A percentile compares a stretch with the other conserved stretches of the same genome.
These are phyloP conservation scores for Cheilosia pagana DNA, from an alignment of 2,888 invertebrate species.

Conservation along the genomic window DNA sequence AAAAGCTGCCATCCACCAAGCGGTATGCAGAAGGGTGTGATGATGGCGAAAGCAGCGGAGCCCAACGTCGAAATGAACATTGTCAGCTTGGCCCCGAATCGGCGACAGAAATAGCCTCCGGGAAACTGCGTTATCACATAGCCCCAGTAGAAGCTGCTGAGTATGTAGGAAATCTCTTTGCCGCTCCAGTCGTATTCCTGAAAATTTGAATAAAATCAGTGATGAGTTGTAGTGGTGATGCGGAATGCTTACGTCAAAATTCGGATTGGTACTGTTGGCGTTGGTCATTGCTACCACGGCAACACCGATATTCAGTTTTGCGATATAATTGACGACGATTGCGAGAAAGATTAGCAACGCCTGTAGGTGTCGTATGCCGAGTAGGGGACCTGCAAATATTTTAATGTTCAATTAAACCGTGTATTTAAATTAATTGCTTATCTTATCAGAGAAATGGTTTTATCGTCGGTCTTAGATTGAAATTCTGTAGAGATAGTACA, in stretches of 20 bases:
- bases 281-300: conserved; percentile 90
- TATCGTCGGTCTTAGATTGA: too few relatives aligned
- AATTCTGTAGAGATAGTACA: neutral
- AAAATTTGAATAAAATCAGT: conserved; percentile 69
- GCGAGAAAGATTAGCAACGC: conserved; percentile 86
- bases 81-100: conserved; percentile 88
- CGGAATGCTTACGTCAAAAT: conserved; percentile 83
- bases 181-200: conserved; percentile 84
- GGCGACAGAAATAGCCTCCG: conserved; percentile 88
- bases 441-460: neutral
- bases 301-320: conserved; percentile 88
- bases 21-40: conserved; percentile 88
- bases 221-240: conserved; percentile 20
- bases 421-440: neutral
- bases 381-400: conserved; percentile 82
- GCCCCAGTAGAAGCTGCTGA: conserved; percentile 92
- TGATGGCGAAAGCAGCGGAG: conserved; percentile 87
- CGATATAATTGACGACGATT: conserved; percentile 86
- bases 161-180: conserved; percentile 85
- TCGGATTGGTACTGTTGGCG: conserved; percentile 83
- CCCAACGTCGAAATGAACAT: conserved; percentile 86
- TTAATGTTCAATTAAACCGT: neutral
- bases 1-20: conserved; percentile 86
- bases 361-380: conserved; percentile 87
- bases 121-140: conserved; percentile 87